Base-by-base conservation (phyloP, 2,113 vertebrate species). In the Eurypyga helias region DNA sequence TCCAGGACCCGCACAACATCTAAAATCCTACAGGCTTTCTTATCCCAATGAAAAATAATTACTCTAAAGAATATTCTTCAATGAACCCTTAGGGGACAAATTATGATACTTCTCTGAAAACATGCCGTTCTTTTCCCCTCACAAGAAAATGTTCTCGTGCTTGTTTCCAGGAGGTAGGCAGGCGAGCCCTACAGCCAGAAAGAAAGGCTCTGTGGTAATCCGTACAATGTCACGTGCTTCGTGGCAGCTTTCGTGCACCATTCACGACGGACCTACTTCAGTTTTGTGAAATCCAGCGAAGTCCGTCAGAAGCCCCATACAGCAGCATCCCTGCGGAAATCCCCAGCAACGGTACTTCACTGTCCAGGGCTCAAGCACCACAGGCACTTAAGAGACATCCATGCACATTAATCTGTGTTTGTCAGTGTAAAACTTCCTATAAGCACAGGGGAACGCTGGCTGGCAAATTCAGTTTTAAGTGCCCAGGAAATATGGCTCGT, bases 121-220 rank as follows among this genome's bases (percentile, higher is more conserved):
- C 92, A 96, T 2, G 13, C 84, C 94, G 94, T 96, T 96, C 90
- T 95, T 94, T 98, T 77, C 87, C 70, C 80, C 52, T 83, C 1
- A 1, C 66, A 79, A 88, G 96, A 95, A 93, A 95, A 95, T 46
- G 60, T 94, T 96, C 89, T 83, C 2, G 54, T 82, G 62, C 66
- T 94, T 49, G 77, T 89, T 95, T 97, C 95, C 96, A 97, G 90
- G 79, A 94, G 82, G 89, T 94, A 75, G 87, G 90, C 46, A 38
- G 70, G 54, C 58, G 2, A 90, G 62, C 66, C 55, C 36, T 17
- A 7, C 62, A 26, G 90, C 69, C 67, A 89, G 54, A 7, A 7
- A 29, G 26, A 43, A 72, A 58, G 46, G 62, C 13, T 65, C 24
- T 86, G 79, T 92, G 76, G 57, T 91, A 84, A 85, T 94, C 43